Evolutionary conservation across 2,888 invertebrate genomes (phyloP).

Genomic region (Ophion ventricosus): DNA sequence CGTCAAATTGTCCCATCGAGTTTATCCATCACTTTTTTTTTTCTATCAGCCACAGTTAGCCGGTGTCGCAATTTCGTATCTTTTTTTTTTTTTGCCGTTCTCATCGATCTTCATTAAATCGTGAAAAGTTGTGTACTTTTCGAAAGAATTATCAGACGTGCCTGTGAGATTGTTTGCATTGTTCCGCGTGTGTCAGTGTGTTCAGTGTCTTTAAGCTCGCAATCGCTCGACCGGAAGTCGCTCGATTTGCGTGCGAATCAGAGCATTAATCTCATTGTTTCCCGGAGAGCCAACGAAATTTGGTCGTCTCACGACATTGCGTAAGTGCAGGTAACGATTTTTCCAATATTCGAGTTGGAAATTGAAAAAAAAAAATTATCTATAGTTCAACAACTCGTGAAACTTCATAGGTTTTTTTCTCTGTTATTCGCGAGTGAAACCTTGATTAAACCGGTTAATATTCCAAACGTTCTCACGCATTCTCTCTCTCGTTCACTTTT

Average conservation of each 20-base stretch:
- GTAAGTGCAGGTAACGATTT: conserved; percentile 51
- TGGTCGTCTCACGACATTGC: conserved; percentile 34
- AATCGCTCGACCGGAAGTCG: neutral
- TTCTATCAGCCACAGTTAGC: conserved; percentile 20
- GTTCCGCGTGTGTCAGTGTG: neutral
- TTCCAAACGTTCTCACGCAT: conserved; percentile 47
- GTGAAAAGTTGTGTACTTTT: conserved; percentile 14
- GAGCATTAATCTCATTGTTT: conserved; percentile 5
- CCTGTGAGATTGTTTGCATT: conserved; percentile 5
- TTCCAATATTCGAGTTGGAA: conserved; percentile 47
- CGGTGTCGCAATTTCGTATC: conserved; percentile 32
- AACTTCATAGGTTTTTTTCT: conserved; percentile 51
- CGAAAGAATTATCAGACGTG: conserved; percentile 11
- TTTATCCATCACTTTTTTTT: conserved; percentile 12
- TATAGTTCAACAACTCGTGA: conserved; percentile 60
- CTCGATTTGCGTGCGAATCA: neutral
- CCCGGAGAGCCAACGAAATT: conserved; percentile 34
- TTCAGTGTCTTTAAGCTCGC: neutral
- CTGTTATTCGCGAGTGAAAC: conserved; percentile 38
- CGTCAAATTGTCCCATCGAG: conserved; percentile 32
- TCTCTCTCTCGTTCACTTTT: conserved; percentile 13
- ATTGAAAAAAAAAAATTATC: conserved; percentile 63
- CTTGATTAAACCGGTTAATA: conserved; percentile 53
- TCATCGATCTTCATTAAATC: conserved; percentile 48
- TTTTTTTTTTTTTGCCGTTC: conserved; percentile 7